These are phyloP conservation scores for Apeltes quadracus DNA, from an alignment of 2,113 vertebrate species.

Conservation along the genomic window DNA sequence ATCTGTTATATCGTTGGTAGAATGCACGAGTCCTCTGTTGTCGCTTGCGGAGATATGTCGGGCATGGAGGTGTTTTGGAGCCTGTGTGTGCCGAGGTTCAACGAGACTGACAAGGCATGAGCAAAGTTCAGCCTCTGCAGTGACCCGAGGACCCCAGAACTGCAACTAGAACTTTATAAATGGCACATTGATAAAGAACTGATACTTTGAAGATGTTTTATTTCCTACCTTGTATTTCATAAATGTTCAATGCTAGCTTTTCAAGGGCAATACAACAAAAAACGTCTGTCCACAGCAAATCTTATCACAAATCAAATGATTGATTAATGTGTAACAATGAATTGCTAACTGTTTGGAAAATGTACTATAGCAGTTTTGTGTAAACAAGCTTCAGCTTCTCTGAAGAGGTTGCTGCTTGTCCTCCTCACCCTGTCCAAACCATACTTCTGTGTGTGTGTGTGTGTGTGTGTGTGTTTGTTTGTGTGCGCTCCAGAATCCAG, in stretches of 20 bases:
- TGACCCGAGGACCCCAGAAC: constrained; percentile 26
- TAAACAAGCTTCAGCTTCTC: background rate
- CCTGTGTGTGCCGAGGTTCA: constrained; percentile 10
- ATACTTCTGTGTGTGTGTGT: background rate
- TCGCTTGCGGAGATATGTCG: background rate
- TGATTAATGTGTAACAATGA: background rate
- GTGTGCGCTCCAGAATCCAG: constrained; percentile 85
- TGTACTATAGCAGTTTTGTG: background rate
- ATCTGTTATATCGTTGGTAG: background rate
- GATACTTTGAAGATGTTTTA: background rate
- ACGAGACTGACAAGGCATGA: constrained; percentile 42
- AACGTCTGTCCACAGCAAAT: background rate
- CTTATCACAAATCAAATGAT: background rate
- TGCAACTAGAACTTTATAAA: background rate
- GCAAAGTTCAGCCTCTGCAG: constrained; percentile 74
- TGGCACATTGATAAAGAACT: background rate
- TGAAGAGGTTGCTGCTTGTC: background rate
- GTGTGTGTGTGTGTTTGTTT: constrained; percentile 1
- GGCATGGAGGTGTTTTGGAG: constrained; percentile 19
- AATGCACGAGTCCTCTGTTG: background rate
- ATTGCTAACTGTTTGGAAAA: background rate
- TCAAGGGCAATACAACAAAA: background rate
- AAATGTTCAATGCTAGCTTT: background rate
- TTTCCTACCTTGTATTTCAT: background rate
- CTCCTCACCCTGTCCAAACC: background rate